Percentiles rank a stretch among this genome's conserved stretches.
Conservation (phyloP, 1,140 invertebrate genomes). For the Nebria ingens region DNA sequence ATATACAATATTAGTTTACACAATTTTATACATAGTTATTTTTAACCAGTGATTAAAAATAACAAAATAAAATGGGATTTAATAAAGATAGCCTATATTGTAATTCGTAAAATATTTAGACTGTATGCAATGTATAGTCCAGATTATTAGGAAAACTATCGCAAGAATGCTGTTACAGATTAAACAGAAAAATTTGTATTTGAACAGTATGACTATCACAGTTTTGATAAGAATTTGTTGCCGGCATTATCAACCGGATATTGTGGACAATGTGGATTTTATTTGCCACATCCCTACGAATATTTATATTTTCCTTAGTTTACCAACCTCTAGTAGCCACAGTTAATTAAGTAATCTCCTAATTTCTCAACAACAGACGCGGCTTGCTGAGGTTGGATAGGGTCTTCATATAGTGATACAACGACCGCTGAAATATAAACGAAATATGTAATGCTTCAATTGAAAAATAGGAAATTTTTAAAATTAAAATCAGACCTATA, state of each 20-base stretch:
- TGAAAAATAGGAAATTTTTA: too few relatives aligned
- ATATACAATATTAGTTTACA: too few relatives aligned
- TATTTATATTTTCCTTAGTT: too few relatives aligned
- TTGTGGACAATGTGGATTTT: background rate
- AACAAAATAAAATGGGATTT: too few relatives aligned
- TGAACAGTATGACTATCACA: background rate
- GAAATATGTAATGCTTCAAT: too few relatives aligned
- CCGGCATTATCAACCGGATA: background rate
- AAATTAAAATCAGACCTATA: too few relatives aligned
- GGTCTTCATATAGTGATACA: slow-evolving; percentile 86
- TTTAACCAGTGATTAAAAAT: too few relatives aligned
- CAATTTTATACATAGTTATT: too few relatives aligned
- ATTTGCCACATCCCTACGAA: background rate
- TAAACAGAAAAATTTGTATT: slow-evolving; percentile 8
- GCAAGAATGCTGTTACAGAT: slow-evolving; percentile 5
- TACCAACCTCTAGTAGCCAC: slow-evolving; percentile 71
- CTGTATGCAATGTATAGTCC: too few relatives aligned
- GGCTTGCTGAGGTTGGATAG: slow-evolving; percentile 88
- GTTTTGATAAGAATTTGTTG: background rate
- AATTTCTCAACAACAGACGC: slow-evolving; percentile 90
- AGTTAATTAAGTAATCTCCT: slow-evolving; percentile 88
- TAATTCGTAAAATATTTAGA: too few relatives aligned
- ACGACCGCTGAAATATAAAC: slow-evolving; percentile 66
- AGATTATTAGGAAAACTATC: background rate
- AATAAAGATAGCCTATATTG: too few relatives aligned